Conservation (phyloP, 1,140 invertebrate species). For the Bombus turneri region DNA sequence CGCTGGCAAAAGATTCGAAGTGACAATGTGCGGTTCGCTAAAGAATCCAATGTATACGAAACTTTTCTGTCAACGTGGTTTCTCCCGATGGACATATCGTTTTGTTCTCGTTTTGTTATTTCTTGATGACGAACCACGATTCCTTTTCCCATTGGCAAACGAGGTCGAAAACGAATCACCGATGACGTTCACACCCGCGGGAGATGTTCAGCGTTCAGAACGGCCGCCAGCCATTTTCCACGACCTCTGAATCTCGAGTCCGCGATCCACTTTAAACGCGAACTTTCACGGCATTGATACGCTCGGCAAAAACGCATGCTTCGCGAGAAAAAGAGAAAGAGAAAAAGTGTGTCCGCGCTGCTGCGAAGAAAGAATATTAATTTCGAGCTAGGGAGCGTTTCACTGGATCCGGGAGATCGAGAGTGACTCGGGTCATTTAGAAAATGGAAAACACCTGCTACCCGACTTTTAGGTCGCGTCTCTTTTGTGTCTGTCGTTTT, state of each 20-base stretch:
- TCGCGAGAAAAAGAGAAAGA: background rate
- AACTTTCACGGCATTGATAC: constrained; percentile 54
- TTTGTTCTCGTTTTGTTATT: background rate
- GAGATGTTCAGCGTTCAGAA: background rate
- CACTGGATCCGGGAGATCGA: constrained; percentile 6
- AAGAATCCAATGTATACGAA: background rate
- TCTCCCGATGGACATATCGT: background rate
- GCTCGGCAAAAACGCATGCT: constrained; percentile 46
- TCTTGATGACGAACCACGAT: background rate
- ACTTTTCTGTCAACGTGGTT: background rate
- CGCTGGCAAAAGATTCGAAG: background rate
- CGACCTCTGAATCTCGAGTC: constrained; percentile 34
- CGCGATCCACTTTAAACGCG: constrained; percentile 49
- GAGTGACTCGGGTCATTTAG: background rate
- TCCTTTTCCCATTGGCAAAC: background rate
- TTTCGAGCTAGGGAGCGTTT: constrained; percentile 29
- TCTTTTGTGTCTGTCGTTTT: background rate
- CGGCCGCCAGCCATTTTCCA: constrained; percentile 21
- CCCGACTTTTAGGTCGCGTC: background rate
- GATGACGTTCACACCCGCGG: background rate
- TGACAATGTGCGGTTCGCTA: background rate
- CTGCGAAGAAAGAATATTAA: constrained; percentile 46
- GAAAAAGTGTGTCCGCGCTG: constrained; percentile 8
- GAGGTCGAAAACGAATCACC: background rate
- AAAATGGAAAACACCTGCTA: constrained; percentile 5